Percentiles rank a stretch among this genome's conserved stretches.
Evolutionary conservation across 1,140 invertebrate genomes (phyloP).

Genomic region (Danaus plexippus): DNA sequence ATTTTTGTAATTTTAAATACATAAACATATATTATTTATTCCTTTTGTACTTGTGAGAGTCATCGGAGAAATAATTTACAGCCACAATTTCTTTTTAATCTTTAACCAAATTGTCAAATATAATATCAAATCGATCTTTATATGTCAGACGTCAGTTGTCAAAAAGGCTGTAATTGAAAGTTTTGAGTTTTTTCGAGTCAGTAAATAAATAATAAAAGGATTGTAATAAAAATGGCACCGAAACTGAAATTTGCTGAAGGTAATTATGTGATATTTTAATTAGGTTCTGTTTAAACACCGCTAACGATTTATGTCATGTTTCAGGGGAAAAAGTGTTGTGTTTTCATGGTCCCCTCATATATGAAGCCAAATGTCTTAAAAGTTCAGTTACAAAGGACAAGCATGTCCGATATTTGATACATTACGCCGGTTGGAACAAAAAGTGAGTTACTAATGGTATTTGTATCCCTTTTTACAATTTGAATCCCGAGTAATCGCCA

Average conservation of each 20-base stretch:
- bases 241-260: conserved; percentile 79
- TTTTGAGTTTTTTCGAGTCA: no score
- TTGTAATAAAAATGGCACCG: conserved; percentile 47
- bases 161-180: no score
- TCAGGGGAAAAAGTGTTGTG: conserved; percentile 95
- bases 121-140: no score
- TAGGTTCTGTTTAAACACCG: conserved; percentile 5
- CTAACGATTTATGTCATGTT: conserved; percentile 28
- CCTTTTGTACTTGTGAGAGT: no score
- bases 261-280: conserved; percentile 36
- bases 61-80: no score
- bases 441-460: conserved; percentile 77
- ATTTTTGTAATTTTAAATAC: no score
- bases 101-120: no score
- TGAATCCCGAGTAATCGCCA: no score
- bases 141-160: no score
- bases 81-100: no score
- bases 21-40: no score
- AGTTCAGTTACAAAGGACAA: conserved; percentile 86
- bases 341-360: conserved; percentile 94
- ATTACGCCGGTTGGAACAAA: conserved; percentile 98
- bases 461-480: no score
- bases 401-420: conserved; percentile 92
- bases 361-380: conserved; percentile 96
- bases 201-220: conserved; percentile 10